Conservation (phyloP, 2,113 vertebrate genomes). For the Rissa tridactyla region DNA sequence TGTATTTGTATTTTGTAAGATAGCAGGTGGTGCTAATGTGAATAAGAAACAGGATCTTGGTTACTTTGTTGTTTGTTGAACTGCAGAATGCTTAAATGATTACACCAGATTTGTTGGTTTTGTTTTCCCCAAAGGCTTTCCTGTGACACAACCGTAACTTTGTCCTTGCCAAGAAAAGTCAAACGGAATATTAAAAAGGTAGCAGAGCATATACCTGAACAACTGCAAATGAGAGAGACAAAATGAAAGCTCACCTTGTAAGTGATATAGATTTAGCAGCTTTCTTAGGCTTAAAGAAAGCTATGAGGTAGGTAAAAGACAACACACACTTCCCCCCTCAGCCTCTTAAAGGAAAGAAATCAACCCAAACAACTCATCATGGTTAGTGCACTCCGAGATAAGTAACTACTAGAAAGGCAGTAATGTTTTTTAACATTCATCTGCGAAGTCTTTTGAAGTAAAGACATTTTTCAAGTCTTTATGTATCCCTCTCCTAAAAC, state of each 20-base stretch:
- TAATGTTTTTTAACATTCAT: background rate
- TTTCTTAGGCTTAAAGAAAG: background rate
- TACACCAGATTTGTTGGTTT: background rate
- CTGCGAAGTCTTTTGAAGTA: background rate
- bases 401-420: background rate
- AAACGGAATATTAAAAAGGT: background rate
- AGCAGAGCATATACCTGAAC: background rate
- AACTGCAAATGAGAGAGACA: background rate
- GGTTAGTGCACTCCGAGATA: background rate
- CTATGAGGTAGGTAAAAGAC: background rate
- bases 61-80: background rate
- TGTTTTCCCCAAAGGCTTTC: background rate
- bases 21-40: background rate
- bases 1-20: background rate
- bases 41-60: background rate
- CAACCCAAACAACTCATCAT: background rate
- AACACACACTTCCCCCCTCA: background rate
- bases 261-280: background rate
- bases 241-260: background rate
- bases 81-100: background rate
- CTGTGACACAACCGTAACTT: background rate
- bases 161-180: conserved; percentile 24
- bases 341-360: background rate
- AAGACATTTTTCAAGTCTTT: background rate
- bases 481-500: background rate